Evolutionary conservation across 2,797 vertebrate species (phyloP).

Genomic region (Phylloscopus collybita): DNA sequence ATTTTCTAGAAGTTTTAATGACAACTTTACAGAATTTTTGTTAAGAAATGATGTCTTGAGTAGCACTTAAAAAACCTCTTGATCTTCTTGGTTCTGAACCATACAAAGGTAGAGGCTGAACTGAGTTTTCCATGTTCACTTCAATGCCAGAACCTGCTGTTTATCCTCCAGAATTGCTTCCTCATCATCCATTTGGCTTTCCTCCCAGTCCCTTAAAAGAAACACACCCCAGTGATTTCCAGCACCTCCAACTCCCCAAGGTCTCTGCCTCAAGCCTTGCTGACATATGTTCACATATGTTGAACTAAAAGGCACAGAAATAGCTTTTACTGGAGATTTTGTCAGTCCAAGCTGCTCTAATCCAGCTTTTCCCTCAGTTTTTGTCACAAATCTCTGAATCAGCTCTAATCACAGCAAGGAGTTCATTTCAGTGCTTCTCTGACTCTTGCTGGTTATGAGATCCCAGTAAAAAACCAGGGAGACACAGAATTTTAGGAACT

Average conservation of each 20-base stretch:
- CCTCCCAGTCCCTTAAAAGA: conserved; percentile 50
- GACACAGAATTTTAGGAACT: neutral
- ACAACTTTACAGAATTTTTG: conserved; percentile 11
- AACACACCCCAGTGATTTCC: conserved; percentile 20
- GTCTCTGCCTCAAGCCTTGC: neutral
- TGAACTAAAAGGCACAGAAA: neutral
- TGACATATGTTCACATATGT: neutral
- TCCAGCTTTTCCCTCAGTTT: neutral
- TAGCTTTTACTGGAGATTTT: neutral
- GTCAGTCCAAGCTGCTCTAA: neutral
- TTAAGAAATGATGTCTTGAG: neutral
- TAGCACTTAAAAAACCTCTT: neutral
- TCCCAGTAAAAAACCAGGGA: neutral
- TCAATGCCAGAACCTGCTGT: conserved; percentile 74
- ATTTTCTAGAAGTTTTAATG: conserved; percentile 58
- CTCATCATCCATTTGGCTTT: conserved; percentile 76
- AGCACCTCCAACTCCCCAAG: neutral
- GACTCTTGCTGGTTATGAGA: neutral
- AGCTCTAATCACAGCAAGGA: neutral
- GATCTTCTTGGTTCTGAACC: neutral
- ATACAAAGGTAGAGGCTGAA: neutral
- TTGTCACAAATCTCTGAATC: neutral
- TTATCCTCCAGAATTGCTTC: conserved; percentile 75
- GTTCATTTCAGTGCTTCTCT: neutral
- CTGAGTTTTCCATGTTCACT: conserved; percentile 26